These are phyloP conservation scores for Chascanopsetta lugubris DNA, from an alignment of 2,113 vertebrate genomes.

Conservation along the genomic window DNA sequence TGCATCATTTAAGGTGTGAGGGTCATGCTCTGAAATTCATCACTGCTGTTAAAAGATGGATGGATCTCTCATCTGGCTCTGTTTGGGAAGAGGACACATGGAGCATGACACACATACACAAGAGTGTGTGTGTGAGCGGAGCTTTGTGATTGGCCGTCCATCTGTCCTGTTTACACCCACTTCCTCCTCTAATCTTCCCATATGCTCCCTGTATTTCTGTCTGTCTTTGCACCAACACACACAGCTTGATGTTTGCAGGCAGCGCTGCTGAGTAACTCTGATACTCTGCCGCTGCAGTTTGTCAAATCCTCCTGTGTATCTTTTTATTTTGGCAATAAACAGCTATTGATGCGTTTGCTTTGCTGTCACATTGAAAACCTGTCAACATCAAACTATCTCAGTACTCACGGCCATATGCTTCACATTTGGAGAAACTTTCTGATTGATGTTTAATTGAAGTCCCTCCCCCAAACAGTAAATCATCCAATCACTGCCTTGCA, in stretches of 20 bases:
- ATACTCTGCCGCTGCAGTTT: not conserved
- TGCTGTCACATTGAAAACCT: not conserved
- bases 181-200: conserved; percentile 30
- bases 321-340: not conserved
- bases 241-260: not conserved
- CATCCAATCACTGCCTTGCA: not conserved
- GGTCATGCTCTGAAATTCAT: conserved; percentile 50
- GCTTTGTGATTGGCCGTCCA: conserved; percentile 16
- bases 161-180: conserved; percentile 32
- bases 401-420: not conserved
- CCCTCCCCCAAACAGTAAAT: not conserved
- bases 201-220: not conserved
- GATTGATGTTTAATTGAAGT: not conserved
- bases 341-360: not conserved
- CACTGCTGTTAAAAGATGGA: conserved; percentile 58
- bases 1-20: conserved; percentile 42
- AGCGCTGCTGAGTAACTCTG: not conserved
- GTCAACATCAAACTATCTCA: not conserved
- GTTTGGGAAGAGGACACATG: conserved; percentile 34
- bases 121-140: conserved; percentile 9
- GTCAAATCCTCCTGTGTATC: not conserved
- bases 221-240: not conserved
- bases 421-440: not conserved
- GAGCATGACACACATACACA: conserved; percentile 6
- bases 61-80: conserved; percentile 22